Base-by-base conservation (phyloP, 2,113 vertebrate genomes). In the Perognathus longimembris region DNA sequence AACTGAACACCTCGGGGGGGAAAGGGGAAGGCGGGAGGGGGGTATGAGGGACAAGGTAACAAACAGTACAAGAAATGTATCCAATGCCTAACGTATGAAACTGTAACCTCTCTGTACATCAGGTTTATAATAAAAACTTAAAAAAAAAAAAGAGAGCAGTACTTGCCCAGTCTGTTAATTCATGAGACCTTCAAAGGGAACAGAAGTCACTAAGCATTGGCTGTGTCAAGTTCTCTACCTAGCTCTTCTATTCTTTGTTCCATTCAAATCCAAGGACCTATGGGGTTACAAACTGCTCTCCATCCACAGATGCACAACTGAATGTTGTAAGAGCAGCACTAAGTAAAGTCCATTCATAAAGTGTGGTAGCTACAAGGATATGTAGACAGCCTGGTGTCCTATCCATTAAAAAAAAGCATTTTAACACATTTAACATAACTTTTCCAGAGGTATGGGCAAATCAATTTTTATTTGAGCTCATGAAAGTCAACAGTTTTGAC, bases 291-390 rank as follows among this genome's bases (percentile, higher is more conserved):
- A 88, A 57, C 18, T 85, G 42, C 3, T 4, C 6, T 50, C 7
- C 4, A 34, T 24, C 32, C 63, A 63, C 2, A 67, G 4, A 40
- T 38, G 17, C 4, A 77, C 32, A 67, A 20, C 18, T 32, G 18
- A 74, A 34, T 9, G 84, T 32, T 59, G 12, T 32, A 66, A 73
- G 26, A 6, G 3, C n/a, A 45, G 5, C 38, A 0, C 3, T 18
- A 10, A 70, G 14, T 21, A 34, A 61, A 74, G 28, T 40, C 30
- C 4, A 54, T 3, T 74, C 45, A 77, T 7, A 24, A 45, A 69
- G n/a, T 26, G 57, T 5, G 61, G 7, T n/a, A n/a, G n/a, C n/a
- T n/a, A 2, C 11, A 63, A 30, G 3, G 1, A 7, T 32, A 18
- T 30, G 18, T 50, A 22, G 36, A 77, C 2, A 57, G 3, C 2